A percentile compares a stretch with the other conserved stretches of the same genome.
Evolutionary conservation across 2,888 invertebrate genomes (phyloP).

Genomic region (Gnatocerus cornutus): DNA sequence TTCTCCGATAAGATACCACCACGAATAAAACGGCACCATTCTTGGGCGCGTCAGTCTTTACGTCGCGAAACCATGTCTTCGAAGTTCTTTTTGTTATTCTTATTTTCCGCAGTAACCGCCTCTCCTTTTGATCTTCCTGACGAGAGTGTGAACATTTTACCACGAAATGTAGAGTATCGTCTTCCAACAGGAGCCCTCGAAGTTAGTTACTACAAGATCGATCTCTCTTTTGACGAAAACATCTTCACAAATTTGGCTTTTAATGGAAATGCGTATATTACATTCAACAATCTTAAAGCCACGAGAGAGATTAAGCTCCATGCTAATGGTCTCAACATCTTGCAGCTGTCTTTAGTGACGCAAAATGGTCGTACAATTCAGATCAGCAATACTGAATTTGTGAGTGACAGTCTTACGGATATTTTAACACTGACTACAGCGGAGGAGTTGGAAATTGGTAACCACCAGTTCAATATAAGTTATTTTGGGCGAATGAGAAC

Average conservation of each 20-base stretch:
- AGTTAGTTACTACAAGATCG: not conserved
- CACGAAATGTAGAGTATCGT: not conserved
- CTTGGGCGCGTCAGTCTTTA: not conserved
- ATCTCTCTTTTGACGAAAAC: slow-evolving; percentile 8
- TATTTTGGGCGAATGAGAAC: slow-evolving; percentile 48
- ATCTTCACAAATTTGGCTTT: slow-evolving; percentile 13
- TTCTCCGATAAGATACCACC: slow-evolving; percentile 4
- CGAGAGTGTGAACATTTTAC: not conserved
- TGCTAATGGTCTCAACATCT: slow-evolving; percentile 11
- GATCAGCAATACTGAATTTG: not conserved
- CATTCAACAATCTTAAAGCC: slow-evolving; percentile 9
- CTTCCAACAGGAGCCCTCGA: not conserved
- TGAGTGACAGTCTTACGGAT: slow-evolving; percentile 10
- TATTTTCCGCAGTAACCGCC: not conserved
- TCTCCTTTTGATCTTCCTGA: not conserved
- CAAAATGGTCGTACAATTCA: too few species aligned
- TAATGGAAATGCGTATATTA: not conserved
- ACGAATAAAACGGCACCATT: not conserved
- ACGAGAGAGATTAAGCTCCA: slow-evolving; percentile 32
- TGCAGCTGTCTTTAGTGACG: not conserved
- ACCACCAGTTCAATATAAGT: not conserved
- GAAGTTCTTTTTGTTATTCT: not conserved
- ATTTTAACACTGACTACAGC: slow-evolving; percentile 21
- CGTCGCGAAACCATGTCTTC: not conserved
- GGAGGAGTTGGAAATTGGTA: not conserved